These are phyloP conservation scores for Chaetogeoica ovagalla DNA, from an alignment of 2,888 invertebrate genomes.

Conservation along the genomic window DNA sequence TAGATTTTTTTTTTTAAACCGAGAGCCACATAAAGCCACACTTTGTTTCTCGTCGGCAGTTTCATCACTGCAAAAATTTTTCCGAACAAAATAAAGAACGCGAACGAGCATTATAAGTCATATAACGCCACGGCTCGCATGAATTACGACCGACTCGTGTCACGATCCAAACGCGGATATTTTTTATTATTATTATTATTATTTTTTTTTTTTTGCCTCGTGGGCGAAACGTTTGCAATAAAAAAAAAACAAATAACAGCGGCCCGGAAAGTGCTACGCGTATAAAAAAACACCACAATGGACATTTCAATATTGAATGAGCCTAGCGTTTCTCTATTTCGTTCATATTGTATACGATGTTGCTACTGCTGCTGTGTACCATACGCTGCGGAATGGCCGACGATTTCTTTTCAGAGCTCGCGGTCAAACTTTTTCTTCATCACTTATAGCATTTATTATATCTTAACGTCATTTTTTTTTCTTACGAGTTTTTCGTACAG, in stretches of 20 bases:
- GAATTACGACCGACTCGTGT: background rate
- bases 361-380: no score
- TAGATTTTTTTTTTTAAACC: no score
- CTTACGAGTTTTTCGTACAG: no score
- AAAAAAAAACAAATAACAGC: slow-evolving; percentile 20
- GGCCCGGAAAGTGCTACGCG: background rate
- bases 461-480: no score
- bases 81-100: no score
- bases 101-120: no score
- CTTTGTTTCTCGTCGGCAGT: no score
- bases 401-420: slow-evolving; percentile 5
- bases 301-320: slow-evolving; percentile 49
- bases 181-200: slow-evolving; percentile 10
- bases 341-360: background rate
- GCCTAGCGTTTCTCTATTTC: background rate
- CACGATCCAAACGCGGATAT: background rate
- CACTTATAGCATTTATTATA: no score
- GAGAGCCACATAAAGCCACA: no score
- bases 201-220: background rate
- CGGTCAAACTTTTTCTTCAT: slow-evolving; percentile 16
- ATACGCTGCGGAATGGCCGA: slow-evolving; percentile 18
- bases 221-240: slow-evolving; percentile 33
- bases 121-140: no score
- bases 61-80: no score
- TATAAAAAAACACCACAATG: slow-evolving; percentile 7